Evolutionary conservation across 1,140 invertebrate species (phyloP).

Genomic region (Dryas iulia): DNA sequence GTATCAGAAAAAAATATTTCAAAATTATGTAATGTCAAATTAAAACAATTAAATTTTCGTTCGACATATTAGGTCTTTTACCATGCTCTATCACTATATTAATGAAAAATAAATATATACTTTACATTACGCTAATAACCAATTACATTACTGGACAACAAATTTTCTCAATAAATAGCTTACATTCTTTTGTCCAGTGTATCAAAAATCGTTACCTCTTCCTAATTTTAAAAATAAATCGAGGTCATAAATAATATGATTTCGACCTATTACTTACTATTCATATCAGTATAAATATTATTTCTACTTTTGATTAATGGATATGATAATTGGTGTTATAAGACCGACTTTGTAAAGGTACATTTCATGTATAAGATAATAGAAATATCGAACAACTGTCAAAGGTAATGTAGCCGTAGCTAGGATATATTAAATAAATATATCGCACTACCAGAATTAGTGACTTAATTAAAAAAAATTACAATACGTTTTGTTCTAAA

Average conservation of each 20-base stretch:
- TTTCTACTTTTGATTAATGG: constrained; percentile 31
- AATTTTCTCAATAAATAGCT: constrained; percentile 38
- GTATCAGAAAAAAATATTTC: neutral
- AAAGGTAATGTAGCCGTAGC: too few species aligned
- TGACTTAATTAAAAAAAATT: too few species aligned
- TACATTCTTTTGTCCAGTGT: constrained; percentile 39
- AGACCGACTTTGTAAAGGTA: constrained; percentile 24
- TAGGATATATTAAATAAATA: neutral
- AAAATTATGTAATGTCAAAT: neutral
- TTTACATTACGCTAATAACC: constrained; percentile 27
- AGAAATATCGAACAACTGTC: neutral
- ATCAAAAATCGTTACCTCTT: constrained; percentile 58
- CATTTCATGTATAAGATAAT: constrained; percentile 10
- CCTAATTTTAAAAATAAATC: constrained; percentile 45
- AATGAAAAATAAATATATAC: constrained; percentile 26
- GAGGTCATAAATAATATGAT: constrained; percentile 43
- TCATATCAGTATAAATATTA: constrained; percentile 36
- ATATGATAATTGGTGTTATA: constrained; percentile 49
- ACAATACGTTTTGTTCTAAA: too few species aligned
- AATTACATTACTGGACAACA: constrained; percentile 44
- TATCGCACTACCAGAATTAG: too few species aligned
- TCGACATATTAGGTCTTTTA: neutral
- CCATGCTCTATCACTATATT: constrained; percentile 17
- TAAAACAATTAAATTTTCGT: neutral
- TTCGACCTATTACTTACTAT: constrained; percentile 40